Conservation (phyloP, 1,140 invertebrate species). For the Acyrthosiphon pisum region DNA sequence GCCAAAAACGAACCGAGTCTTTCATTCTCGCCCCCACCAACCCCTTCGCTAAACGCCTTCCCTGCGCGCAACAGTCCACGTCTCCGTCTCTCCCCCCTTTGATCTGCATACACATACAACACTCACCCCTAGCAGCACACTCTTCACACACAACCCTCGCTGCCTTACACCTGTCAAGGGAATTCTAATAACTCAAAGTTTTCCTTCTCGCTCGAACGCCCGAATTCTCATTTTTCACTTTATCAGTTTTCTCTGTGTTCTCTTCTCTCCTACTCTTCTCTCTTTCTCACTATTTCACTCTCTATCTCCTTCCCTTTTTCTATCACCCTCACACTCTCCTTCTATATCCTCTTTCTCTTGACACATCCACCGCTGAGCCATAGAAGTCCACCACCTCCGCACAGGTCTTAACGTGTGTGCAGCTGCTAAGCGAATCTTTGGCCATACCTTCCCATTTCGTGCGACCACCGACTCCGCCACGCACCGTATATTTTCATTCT, state of each 20-base stretch:
- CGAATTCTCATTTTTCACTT: background rate
- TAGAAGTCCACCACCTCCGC: background rate
- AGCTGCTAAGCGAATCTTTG: background rate
- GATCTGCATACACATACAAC: background rate
- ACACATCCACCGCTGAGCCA: background rate
- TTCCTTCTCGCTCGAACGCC: background rate
- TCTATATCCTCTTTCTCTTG: background rate
- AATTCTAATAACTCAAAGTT: constrained; percentile 58
- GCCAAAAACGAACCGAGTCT: constrained; percentile 35
- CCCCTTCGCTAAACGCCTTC: background rate
- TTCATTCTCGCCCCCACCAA: background rate
- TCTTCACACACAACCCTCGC: background rate
- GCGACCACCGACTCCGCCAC: background rate
- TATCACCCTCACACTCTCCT: background rate
- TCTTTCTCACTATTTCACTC: background rate
- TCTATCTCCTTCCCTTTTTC: background rate
- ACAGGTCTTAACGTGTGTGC: background rate
- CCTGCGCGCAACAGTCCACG: background rate
- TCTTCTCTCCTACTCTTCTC: background rate
- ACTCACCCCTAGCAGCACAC: background rate
- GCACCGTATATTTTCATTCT: background rate
- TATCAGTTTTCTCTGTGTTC: background rate
- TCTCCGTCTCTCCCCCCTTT: background rate
- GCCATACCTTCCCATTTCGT: no score
- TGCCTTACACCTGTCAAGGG: constrained; percentile 52